phyloP scores from a whole-genome alignment of 2,113 vertebrate genomes.

The Dryoscopus gambensis region DNA sequence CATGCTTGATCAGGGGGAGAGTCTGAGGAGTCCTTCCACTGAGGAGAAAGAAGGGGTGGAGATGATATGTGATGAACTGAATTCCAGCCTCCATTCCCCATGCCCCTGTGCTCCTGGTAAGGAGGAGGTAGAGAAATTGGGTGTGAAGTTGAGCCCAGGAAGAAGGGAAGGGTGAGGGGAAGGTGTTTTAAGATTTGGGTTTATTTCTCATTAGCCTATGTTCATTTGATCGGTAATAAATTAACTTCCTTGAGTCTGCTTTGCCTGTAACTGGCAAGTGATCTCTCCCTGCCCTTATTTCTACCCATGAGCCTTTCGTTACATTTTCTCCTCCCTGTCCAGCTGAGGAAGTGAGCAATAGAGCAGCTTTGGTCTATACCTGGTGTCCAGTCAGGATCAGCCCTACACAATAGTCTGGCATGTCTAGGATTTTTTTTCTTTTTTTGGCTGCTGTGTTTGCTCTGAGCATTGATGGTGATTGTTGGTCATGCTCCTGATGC shows the following conservation, averaged over 20 bases:
- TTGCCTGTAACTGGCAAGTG: background rate
- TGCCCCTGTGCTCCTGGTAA: background rate
- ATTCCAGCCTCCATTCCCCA: background rate
- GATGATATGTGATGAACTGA: background rate
- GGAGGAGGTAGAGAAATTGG: background rate
- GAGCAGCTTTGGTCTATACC: background rate
- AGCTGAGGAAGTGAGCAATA: background rate
- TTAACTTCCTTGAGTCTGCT: background rate
- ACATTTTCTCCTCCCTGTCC: background rate
- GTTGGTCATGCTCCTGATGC: background rate
- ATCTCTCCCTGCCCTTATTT: background rate
- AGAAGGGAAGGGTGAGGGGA: background rate
- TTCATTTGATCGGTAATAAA: background rate
- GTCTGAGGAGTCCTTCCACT: background rate
- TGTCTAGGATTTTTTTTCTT: background rate
- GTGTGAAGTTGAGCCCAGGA: background rate
- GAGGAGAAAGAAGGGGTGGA: background rate
- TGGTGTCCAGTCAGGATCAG: background rate
- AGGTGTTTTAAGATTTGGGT: background rate
- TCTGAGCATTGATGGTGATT: background rate
- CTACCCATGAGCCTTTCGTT: accelerated
- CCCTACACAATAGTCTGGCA: background rate
- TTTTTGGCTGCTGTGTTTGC: background rate
- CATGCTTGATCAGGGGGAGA: background rate
- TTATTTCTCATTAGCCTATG: background rate